Base-by-base conservation (phyloP, 92 coral and sea anemone species). In the Phenganax marumi region DNA sequence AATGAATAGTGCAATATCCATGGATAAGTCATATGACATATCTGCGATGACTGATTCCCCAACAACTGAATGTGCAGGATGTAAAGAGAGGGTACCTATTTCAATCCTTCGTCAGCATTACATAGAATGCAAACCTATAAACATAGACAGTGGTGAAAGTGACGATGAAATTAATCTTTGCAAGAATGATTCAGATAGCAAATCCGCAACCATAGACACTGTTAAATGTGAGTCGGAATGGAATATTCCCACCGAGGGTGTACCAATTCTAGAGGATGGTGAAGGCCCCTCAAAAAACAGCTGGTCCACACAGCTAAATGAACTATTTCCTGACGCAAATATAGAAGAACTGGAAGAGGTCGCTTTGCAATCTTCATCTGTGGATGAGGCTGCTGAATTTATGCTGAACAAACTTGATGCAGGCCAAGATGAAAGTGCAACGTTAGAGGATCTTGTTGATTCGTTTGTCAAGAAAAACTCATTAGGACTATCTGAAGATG, bases 21-120 rank as follows among this genome's bases (percentile, higher is more conserved):
- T 39, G 52, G 77, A 63, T 33, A 84, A 84, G 57, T 21, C 54
- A 18, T 33, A 33, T 33, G 53, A 47, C 22, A 33, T 24, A 73
- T 19, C 26, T 52, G 51, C 79, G 51, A 75, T 76, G 21, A 26
- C 68, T 71, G 52, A 76, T 61, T 84, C 76, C 24, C 87, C 83
- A 18, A 14, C 79, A 8, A 84, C 87, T 73, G 82, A 84, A 68
- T 62, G 83, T 64, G 49, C 81, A 49, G 57, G 25, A 60, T 56
- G 86, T 71, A 55, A 52, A 63, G 23, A 57, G 25, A 74, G n/a
- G 18, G 76, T 82, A 10, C 86, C 73, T 12, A n/a, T 80, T 64
- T 64, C 56, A 26, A 66, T 11, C 73, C 56, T 80, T 17, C 84
- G 84, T 17, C 75, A 80, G 14, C 84, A 83, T 83, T 0, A 21